phyloP scores from a whole-genome alignment of 2,888 invertebrate genomes.

The Athripsodes cinereus region DNA sequence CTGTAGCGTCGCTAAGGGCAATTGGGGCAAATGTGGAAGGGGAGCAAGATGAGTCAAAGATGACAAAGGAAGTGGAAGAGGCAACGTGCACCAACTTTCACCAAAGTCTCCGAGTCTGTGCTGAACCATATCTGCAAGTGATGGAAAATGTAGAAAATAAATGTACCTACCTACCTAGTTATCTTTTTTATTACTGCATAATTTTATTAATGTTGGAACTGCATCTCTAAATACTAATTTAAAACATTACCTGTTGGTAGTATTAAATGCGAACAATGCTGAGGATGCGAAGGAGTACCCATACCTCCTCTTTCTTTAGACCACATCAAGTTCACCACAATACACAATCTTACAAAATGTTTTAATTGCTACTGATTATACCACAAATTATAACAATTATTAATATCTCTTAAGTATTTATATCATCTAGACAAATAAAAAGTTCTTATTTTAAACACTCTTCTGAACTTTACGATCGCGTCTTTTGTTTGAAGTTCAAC shows the following conservation, averaged over 20 bases:
- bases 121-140: slow-evolving; percentile 8
- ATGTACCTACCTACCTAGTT: no score
- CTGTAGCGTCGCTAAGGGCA: slow-evolving; percentile 5
- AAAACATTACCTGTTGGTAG: background rate
- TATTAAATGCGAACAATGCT: background rate
- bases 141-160: background rate
- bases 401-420: no score
- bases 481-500: no score
- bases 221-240: no score
- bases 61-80: slow-evolving; percentile 44
- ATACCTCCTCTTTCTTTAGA: background rate
- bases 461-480: no score
- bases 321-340: background rate
- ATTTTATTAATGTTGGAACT: no score
- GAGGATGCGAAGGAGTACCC: background rate
- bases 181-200: no score
- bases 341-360: no score
- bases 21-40: slow-evolving; percentile 38
- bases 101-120: slow-evolving; percentile 37
- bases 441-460: no score
- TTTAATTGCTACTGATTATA: no score
- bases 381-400: no score
- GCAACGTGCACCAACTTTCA: slow-evolving; percentile 34
- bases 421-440: no score
- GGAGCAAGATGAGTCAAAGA: slow-evolving; percentile 37